These are phyloP conservation scores for Platynereis dumerilii DNA, from an alignment of 2,888 invertebrate species.

Conservation along the genomic window DNA sequence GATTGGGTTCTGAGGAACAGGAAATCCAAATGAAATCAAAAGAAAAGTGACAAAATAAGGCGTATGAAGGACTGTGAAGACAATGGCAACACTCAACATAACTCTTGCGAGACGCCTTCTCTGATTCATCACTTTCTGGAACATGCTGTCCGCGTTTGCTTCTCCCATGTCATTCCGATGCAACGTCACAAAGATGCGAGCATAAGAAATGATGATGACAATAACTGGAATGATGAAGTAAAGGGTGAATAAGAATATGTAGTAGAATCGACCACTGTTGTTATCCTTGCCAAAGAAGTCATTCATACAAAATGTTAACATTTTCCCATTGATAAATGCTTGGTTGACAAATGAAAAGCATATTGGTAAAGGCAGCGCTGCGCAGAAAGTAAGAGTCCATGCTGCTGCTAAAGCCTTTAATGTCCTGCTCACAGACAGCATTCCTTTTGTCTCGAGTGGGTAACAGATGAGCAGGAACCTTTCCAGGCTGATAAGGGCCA, in stretches of 20 bases:
- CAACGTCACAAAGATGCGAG: slow-evolving; percentile 29
- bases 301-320: slow-evolving; percentile 28
- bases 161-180: background rate
- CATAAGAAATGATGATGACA: slow-evolving; percentile 27
- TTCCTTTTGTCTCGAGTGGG: slow-evolving; percentile 30
- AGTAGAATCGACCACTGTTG: slow-evolving; percentile 18
- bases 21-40: slow-evolving; percentile 20
- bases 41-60: slow-evolving; percentile 30
- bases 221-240: slow-evolving; percentile 32
- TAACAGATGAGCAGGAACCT: slow-evolving; percentile 35
- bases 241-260: slow-evolving; percentile 26
- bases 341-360: slow-evolving; percentile 18
- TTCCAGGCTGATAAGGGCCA: slow-evolving; percentile 36
- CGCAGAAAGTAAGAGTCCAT: slow-evolving; percentile 27
- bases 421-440: slow-evolving; percentile 26
- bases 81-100: slow-evolving; percentile 34
- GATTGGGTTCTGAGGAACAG: slow-evolving; percentile 24
- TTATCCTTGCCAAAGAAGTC: slow-evolving; percentile 12
- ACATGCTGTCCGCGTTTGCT: slow-evolving; percentile 4
- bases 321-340: slow-evolving; percentile 15
- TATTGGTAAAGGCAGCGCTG: slow-evolving; percentile 29
- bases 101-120: slow-evolving; percentile 34
- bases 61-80: slow-evolving; percentile 30
- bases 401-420: slow-evolving; percentile 17
- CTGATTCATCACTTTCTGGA: slow-evolving; percentile 18